Evolutionary conservation across 2,797 vertebrate genomes (phyloP).

Genomic region (Alosa sapidissima): DNA sequence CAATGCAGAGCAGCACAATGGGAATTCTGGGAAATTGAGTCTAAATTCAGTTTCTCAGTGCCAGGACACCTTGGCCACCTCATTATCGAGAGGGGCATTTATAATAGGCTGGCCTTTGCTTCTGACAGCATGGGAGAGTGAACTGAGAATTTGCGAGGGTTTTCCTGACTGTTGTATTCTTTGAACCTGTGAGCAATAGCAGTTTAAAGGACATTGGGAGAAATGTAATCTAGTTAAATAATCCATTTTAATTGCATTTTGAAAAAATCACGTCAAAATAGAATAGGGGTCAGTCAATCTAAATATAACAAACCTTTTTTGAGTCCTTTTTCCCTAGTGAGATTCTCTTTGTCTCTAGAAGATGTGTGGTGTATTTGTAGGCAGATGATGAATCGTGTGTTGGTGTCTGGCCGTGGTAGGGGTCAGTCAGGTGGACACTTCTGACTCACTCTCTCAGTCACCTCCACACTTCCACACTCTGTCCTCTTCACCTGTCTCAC

Average conservation of each 20-base stretch:
- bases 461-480: not conserved
- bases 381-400: not conserved
- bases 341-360: not conserved
- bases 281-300: not conserved
- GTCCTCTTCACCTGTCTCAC: not conserved
- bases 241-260: not conserved
- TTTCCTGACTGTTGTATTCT: not conserved
- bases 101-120: not conserved
- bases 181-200: not conserved
- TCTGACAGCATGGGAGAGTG: not conserved
- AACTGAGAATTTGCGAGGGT: not conserved
- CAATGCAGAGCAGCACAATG: slow-evolving; percentile 58
- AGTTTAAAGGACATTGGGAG: not conserved
- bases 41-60: slow-evolving; percentile 43
- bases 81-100: slow-evolving; percentile 24
- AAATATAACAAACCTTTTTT: not conserved
- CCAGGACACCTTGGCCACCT: slow-evolving; percentile 45
- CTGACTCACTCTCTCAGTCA: not conserved
- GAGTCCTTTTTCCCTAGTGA: not conserved
- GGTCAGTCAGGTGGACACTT: not conserved
- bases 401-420: not conserved
- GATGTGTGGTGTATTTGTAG: not conserved
- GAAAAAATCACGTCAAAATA: slow-evolving; percentile 1
- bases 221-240: not conserved
- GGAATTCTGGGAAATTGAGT: slow-evolving; percentile 58